A percentile compares a stretch with the other conserved stretches of the same genome.
Conservation (phyloP, 2,113 vertebrate genomes). For the Siniperca knerii region DNA sequence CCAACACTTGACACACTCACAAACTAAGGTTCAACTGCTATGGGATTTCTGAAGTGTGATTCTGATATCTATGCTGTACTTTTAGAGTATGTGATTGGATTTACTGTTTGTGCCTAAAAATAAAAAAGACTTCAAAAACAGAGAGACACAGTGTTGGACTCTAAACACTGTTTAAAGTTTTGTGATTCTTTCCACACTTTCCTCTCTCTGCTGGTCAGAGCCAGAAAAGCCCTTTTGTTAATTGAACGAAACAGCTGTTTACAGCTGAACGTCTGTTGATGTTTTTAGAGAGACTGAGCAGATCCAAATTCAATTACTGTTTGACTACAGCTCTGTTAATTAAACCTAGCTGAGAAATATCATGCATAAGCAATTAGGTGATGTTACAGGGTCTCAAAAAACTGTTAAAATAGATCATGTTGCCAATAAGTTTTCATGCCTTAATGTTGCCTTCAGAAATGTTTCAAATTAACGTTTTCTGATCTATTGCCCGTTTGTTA, state of each 20-base stretch:
- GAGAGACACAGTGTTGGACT: neutral
- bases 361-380: neutral
- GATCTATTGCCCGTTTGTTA: neutral
- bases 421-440: neutral
- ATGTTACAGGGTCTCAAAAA: no score
- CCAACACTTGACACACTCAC: neutral
- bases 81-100: neutral
- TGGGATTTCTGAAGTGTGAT: neutral
- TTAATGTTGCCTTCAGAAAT: neutral
- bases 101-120: neutral
- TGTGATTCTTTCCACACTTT: neutral
- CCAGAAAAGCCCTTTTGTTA: constrained; percentile 44
- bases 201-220: neutral
- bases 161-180: neutral
- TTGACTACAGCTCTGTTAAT: constrained; percentile 44
- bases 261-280: constrained; percentile 30
- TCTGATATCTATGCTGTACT: neutral
- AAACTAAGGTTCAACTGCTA: neutral
- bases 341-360: constrained; percentile 24
- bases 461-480: neutral
- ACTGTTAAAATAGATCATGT: neutral
- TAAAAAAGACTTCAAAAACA: neutral
- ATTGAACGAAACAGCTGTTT: constrained; percentile 53
- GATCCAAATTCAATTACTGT: constrained; percentile 49
- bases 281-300: constrained; percentile 21